Evolutionary conservation across 2,797 vertebrate species (phyloP).

Genomic region (Peromyscus eremicus): DNA sequence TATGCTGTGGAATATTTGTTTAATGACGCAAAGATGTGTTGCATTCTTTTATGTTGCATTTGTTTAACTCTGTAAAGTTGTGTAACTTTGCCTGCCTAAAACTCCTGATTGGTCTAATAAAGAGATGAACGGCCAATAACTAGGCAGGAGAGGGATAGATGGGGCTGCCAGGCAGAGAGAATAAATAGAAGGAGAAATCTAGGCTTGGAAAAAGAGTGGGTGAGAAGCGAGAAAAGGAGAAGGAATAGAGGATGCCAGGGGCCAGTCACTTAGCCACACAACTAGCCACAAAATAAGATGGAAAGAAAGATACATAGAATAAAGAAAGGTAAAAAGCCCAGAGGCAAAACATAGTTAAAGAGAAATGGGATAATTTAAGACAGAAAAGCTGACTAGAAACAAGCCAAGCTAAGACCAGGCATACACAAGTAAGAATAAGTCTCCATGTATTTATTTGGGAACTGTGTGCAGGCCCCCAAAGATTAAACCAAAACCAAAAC

Average conservation of each 20-base stretch:
- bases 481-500: too few species aligned
- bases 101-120: not conserved
- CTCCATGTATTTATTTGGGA: too few species aligned
- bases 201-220: not conserved
- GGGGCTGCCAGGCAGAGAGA: not conserved
- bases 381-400: too few species aligned
- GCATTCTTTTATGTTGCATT: not conserved
- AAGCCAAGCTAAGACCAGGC: too few species aligned
- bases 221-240: not conserved
- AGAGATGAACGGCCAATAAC: not conserved
- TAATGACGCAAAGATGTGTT: not conserved
- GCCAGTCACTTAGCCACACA: too few species aligned
- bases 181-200: not conserved
- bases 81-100: not conserved
- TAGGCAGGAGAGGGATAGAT: not conserved
- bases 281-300: not conserved
- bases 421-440: too few species aligned
- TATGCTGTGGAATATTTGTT: not conserved
- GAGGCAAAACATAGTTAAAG: too few species aligned
- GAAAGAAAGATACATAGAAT: too few species aligned
- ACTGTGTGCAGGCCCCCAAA: too few species aligned
- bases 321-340: too few species aligned
- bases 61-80: not conserved
- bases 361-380: too few species aligned
- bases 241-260: too few species aligned